Evolutionary conservation across 2,888 invertebrate genomes (phyloP).

Genomic region (Tuberolachnus salignus): DNA sequence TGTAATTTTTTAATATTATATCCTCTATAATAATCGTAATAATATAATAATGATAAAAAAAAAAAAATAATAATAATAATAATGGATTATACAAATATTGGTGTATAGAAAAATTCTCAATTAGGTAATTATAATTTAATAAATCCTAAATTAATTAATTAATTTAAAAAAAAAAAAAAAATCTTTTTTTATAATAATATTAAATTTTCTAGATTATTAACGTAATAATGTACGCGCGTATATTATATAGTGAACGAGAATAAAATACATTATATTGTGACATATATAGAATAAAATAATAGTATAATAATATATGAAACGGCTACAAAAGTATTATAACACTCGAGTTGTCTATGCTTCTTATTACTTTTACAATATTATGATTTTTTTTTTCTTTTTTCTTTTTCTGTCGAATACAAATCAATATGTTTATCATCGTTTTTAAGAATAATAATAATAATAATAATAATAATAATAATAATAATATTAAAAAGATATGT

Average conservation of each 20-base stretch:
- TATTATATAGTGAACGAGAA: background rate
- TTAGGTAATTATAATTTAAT: constrained; percentile 28
- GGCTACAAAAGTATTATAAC: constrained; percentile 41
- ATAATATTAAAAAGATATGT: constrained; percentile 33
- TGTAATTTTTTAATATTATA: background rate
- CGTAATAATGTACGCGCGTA: constrained; percentile 30
- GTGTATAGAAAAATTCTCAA: constrained; percentile 53
- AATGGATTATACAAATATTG: constrained; percentile 46
- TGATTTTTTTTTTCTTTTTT: constrained; percentile 4
- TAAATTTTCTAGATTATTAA: constrained; percentile 34
- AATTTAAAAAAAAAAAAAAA: background rate
- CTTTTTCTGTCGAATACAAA: background rate
- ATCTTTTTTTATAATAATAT: constrained; percentile 31
- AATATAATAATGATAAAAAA: no score
- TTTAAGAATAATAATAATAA: no score
- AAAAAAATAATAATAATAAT: constrained; percentile 41
- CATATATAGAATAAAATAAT: constrained; percentile 32
- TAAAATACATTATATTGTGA: background rate
- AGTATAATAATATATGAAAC: constrained; percentile 12
- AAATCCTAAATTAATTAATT: constrained; percentile 30
- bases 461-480: no score
- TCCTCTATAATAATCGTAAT: constrained; percentile 33
- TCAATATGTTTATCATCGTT: background rate
- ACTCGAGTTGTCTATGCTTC: constrained; percentile 5
- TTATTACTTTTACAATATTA: no score